phyloP scores from a whole-genome alignment of 2,888 invertebrate genomes.

The Leptopilina myrica region DNA sequence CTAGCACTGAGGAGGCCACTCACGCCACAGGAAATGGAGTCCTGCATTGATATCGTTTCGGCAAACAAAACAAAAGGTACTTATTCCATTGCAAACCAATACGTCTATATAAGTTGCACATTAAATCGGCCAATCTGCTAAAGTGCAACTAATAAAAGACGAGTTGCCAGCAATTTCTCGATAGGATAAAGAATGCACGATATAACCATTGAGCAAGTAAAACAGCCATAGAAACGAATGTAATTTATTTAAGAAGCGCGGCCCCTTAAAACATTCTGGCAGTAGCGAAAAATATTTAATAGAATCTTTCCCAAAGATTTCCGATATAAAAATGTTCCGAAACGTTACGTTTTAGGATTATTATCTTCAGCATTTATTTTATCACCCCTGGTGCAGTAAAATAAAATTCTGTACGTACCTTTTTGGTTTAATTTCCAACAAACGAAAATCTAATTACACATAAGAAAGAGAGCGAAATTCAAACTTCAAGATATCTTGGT shows the following conservation, averaged over 20 bases:
- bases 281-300: not conserved
- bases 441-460: not conserved
- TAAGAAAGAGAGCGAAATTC: not conserved
- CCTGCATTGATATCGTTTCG: constrained; percentile 3
- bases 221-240: constrained; percentile 6
- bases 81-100: not conserved
- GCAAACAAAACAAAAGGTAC: constrained; percentile 1
- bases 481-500: not conserved
- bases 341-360: no score
- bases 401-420: no score
- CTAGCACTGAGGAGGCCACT: not conserved
- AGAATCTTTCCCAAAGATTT: not conserved
- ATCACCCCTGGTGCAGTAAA: no score
- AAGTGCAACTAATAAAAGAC: constrained; percentile 41
- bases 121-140: constrained; percentile 38
- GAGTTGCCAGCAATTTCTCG: constrained; percentile 16
- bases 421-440: no score
- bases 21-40: constrained; percentile 1
- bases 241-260: not conserved
- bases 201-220: constrained; percentile 23
- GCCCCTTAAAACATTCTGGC: not conserved
- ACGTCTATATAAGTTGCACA: not conserved
- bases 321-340: no score
- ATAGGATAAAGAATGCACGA: constrained; percentile 32
- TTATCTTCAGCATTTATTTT: no score